Evolutionary conservation across 2,888 invertebrate species (phyloP), one percentile per base, ranked within the genome.

Genomic region (Oxystoma pomonae): DNA sequence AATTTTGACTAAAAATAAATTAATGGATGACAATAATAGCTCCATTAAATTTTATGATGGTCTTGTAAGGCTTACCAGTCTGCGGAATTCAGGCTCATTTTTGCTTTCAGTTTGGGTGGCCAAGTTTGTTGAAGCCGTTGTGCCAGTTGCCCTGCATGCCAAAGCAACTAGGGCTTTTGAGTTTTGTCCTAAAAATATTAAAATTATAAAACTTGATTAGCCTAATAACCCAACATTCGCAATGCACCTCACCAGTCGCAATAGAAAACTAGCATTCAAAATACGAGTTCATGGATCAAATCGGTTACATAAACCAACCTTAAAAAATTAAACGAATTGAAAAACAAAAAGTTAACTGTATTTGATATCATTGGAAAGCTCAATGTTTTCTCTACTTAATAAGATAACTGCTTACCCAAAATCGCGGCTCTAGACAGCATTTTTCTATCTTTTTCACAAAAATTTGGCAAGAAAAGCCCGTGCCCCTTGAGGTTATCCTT

Each of bases 401-500:
- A 19, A 16, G n/a, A 53, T 53, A 5, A 35, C 3, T 58, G 77
- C 81, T 79, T 85, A 88, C 88, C 87, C 83, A 87, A 83, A 79
- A 87, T 84, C 80, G 86, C 85, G 78, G 86, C 83, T 76, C 88
- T 86, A 72, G 88, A 88, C 78, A 88, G 81, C 89, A 89, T 88
- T 83, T 84, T 85, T 64, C 63, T 16, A n/a, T 5, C n/a, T 53
- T 53, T 16, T 16, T 17, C n/a, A 7, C 19, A 53, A 53, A 53
- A 53, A 53, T 9, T 53, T 53, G 35, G 35, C 5, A 7, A 35
- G 35, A 35, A 35, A 35, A 35, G 35, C 35, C 35, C 35, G 35
- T 35, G 35, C 35, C 35, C 35, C n/a, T 3, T 12, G 35, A 35
- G 35, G 35, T 7, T 35, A 7, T 35, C 35, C 35, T 35, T 35